Conservation (phyloP, 2,797 vertebrate genomes). For the Rhinogobio ventralis region DNA sequence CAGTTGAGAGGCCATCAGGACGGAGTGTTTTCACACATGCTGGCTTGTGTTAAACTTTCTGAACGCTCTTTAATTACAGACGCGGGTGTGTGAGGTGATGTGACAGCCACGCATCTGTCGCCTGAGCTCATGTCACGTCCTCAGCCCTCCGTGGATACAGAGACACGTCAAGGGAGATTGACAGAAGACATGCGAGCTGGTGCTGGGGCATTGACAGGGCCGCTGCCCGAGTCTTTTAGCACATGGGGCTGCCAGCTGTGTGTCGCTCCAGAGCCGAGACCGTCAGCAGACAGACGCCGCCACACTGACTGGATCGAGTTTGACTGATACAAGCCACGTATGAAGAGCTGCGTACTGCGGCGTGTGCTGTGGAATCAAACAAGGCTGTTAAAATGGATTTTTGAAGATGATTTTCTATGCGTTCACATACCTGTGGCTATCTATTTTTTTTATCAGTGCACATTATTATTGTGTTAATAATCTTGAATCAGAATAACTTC, state of each 20-base stretch:
- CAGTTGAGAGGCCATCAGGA: conserved; percentile 14
- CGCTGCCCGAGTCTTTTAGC: conserved; percentile 43
- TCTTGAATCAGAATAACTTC: too few species aligned
- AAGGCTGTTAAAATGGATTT: too few species aligned
- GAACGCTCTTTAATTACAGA: conserved; percentile 67
- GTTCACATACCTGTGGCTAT: neutral
- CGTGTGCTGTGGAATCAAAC: neutral
- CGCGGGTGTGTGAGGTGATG: conserved; percentile 53
- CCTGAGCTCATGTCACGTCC: conserved; percentile 61
- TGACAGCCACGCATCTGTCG: conserved; percentile 69
- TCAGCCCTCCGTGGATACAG: conserved; percentile 46
- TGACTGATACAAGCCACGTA: neutral
- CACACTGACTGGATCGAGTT: neutral
- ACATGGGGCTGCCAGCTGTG: conserved; percentile 54
- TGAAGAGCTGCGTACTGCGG: neutral
- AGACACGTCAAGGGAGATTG: conserved; percentile 45
- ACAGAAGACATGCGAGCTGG: conserved; percentile 45
- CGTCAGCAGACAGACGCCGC: neutral
- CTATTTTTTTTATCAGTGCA: neutral
- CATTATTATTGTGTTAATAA: neutral
- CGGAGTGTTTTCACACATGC: conserved; percentile 72
- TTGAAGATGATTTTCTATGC: neutral
- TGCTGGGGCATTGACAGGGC: conserved; percentile 48
- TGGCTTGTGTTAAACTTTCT: conserved; percentile 73
- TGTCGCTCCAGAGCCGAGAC: conserved; percentile 29